A percentile compares a stretch with the other conserved stretches of the same genome.
Conservation (phyloP, 2,888 invertebrate species). For the Nesidiocoris tenuis region DNA sequence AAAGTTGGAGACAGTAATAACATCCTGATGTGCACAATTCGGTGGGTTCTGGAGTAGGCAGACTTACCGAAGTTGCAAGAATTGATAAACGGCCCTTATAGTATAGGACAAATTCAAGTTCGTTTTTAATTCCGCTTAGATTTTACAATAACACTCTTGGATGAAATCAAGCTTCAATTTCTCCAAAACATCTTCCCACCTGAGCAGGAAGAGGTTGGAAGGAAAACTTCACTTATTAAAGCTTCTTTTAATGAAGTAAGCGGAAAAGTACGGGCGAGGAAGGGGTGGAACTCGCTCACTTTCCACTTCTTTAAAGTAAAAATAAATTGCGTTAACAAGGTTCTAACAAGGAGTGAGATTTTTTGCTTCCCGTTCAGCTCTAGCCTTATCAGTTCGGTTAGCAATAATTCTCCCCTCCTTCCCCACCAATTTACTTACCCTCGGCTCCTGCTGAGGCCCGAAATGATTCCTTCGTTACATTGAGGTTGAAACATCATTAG, state of each 20-base stretch:
- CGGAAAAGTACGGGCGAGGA: conserved; percentile 15
- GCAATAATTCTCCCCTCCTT: conserved; percentile 35
- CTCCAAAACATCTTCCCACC: conserved; percentile 5
- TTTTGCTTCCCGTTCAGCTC: conserved; percentile 4
- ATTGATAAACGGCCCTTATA: no score
- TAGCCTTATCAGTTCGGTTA: conserved; percentile 41
- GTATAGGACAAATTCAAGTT: no score
- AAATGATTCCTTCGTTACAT: conserved; percentile 33
- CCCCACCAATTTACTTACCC: conserved; percentile 1
- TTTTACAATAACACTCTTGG: no score
- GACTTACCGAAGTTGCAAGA: no score
- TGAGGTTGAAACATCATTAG: conserved; percentile 40
- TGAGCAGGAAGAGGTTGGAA: neutral
- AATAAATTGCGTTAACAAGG: conserved; percentile 43
- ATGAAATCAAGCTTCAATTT: conserved; percentile 26
- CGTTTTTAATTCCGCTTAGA: no score
- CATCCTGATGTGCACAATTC: no score
- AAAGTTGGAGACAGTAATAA: no score
- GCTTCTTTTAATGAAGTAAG: conserved; percentile 39
- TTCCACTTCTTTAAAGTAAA: conserved; percentile 37
- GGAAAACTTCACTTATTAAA: conserved; percentile 41
- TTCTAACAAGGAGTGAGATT: conserved; percentile 37
- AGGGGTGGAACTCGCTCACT: conserved; percentile 10
- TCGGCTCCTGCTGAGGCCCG: neutral
- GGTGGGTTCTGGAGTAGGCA: no score